A percentile compares a stretch with the other conserved stretches of the same genome.
Evolutionary conservation across 2,113 vertebrate species (phyloP).

Genomic region (Lophius piscatorius): DNA sequence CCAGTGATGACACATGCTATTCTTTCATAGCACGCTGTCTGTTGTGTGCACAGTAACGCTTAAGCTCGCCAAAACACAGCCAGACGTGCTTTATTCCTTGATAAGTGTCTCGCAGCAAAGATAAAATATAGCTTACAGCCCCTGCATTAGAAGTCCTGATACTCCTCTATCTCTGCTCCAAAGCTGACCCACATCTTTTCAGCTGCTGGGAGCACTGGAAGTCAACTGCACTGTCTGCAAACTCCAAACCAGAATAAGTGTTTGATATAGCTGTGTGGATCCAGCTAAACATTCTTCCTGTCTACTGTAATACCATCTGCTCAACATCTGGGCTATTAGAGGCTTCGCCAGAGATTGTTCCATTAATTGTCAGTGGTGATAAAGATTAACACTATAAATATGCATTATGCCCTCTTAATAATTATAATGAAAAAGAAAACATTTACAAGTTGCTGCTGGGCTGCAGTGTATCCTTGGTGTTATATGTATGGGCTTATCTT

Average conservation of each 20-base stretch:
- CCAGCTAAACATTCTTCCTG: slow-evolving; percentile 67
- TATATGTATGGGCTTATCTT: no score
- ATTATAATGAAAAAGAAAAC: no score
- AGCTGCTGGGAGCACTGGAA: slow-evolving; percentile 10
- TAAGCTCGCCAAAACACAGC: slow-evolving; percentile 10
- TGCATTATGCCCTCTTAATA: no score
- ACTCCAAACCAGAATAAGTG: slow-evolving; percentile 54
- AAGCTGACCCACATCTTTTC: no score
- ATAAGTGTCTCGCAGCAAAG: not conserved
- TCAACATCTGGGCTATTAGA: slow-evolving; percentile 64
- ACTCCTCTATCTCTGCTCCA: slow-evolving; percentile 7
- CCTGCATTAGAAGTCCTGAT: slow-evolving; percentile 24
- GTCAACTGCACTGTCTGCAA: slow-evolving; percentile 3
- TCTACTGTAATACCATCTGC: slow-evolving; percentile 77
- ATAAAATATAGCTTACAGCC: not conserved
- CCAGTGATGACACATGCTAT: slow-evolving; percentile 16
- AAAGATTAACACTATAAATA: no score
- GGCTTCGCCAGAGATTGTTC: slow-evolving; percentile 32
- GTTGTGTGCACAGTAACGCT: slow-evolving; percentile 12
- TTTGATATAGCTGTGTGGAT: slow-evolving; percentile 65
- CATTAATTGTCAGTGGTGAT: not conserved
- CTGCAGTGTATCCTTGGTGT: no score
- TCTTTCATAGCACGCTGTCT: slow-evolving; percentile 1
- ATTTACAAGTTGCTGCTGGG: no score
- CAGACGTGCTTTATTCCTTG: slow-evolving; percentile 4